Evolutionary conservation across 1,140 invertebrate genomes (phyloP).

Genomic region (Lamellibrachia luymesi): DNA sequence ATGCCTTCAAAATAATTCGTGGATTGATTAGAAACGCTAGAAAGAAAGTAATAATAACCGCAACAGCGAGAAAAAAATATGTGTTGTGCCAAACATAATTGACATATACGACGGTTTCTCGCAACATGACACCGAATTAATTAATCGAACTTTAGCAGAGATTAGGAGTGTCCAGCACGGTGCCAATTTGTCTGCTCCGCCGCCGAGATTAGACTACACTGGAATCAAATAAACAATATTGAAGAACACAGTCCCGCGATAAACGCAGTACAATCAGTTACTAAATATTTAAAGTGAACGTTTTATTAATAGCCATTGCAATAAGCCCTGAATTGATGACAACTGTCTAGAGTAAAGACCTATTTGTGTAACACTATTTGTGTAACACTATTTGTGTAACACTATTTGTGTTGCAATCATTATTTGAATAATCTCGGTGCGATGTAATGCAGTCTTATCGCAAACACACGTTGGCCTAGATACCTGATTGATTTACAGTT

Average conservation of each 20-base stretch:
- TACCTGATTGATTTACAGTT: neutral
- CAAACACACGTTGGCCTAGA: neutral
- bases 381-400: neutral
- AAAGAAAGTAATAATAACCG: no score
- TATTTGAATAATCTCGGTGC: neutral
- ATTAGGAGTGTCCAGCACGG: neutral
- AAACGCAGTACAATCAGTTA: neutral
- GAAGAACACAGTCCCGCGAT: neutral
- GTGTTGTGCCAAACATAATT: neutral
- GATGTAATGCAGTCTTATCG: neutral
- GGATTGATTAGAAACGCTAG: no score
- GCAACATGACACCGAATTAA: neutral
- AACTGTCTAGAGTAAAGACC: neutral
- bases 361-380: neutral
- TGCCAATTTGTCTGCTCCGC: neutral
- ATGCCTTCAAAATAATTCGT: no score
- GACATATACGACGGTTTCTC: neutral
- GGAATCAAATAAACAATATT: neutral
- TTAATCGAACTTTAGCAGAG: neutral
- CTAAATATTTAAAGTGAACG: no score
- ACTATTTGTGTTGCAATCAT: neutral
- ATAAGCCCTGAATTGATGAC: neutral
- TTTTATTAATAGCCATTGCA: neutral
- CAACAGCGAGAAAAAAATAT: no score
- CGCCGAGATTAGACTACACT: neutral